Evolutionary conservation across 2,888 invertebrate species (phyloP).

Genomic region (Philereme transversata): DNA sequence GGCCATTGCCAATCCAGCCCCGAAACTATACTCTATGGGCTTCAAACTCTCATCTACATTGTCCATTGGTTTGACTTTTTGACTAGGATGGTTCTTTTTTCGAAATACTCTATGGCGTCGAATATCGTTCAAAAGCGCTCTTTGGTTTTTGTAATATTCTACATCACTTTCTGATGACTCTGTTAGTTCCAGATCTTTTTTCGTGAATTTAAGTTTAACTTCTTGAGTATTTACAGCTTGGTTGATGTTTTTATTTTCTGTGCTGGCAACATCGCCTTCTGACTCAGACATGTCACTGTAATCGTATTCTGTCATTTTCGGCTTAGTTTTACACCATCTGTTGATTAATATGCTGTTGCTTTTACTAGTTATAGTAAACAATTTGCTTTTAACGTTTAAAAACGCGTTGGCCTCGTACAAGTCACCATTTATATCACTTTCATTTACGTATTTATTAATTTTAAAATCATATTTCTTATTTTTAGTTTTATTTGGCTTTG

Average conservation of each 20-base stretch:
- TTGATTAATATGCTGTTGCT: constrained; percentile 45
- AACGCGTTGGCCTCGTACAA: constrained; percentile 55
- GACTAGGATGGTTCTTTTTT: constrained; percentile 60
- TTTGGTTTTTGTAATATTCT: constrained; percentile 52
- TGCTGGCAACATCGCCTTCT: constrained; percentile 47
- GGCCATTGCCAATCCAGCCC: constrained; percentile 78
- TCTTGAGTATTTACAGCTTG: constrained; percentile 41
- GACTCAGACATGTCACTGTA: constrained; percentile 50
- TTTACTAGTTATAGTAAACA: constrained; percentile 48
- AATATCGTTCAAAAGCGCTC: constrained; percentile 61
- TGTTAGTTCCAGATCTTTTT: constrained; percentile 64
- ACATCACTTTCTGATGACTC: constrained; percentile 67
- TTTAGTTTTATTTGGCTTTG: constrained; percentile 31
- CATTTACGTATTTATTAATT: constrained; percentile 47
- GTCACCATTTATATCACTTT: constrained; percentile 50
- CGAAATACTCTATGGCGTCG: constrained; percentile 62
- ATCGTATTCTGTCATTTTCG: constrained; percentile 30
- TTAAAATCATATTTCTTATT: constrained; percentile 48
- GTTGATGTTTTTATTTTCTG: constrained; percentile 43
- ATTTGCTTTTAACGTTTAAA: constrained; percentile 51
- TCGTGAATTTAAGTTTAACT: constrained; percentile 53
- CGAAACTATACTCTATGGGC: constrained; percentile 77
- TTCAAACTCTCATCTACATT: constrained; percentile 68
- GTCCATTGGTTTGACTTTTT: constrained; percentile 45
- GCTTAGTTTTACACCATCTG: constrained; percentile 55